Evolutionary conservation across 2,888 invertebrate genomes (phyloP).

Genomic region (Nemotelus pantherinus): DNA sequence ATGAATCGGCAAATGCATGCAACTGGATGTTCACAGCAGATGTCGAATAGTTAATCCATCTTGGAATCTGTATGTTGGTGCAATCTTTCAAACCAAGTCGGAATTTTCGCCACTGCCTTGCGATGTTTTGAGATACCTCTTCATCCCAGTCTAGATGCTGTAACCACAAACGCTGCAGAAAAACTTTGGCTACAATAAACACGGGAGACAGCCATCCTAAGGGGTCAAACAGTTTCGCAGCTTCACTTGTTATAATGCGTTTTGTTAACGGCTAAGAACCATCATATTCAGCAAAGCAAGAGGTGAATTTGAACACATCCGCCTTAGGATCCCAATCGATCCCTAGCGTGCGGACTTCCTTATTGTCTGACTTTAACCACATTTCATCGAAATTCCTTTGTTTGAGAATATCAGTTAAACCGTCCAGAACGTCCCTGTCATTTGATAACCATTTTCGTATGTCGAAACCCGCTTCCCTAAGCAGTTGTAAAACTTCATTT

Average conservation of each 20-base stretch:
- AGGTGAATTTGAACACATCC: too few species aligned
- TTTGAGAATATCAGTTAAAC: too few species aligned
- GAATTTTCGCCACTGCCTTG: slow-evolving; percentile 15
- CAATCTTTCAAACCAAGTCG: not conserved
- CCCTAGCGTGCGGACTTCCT: too few species aligned
- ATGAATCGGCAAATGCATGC: slow-evolving; percentile 53
- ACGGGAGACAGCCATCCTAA: slow-evolving; percentile 52
- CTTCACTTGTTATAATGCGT: not conserved
- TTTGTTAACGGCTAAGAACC: too few species aligned
- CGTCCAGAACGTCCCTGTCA: too few species aligned
- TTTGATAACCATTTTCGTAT: too few species aligned
- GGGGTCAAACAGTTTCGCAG: slow-evolving; percentile 52
- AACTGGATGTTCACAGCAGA: not conserved
- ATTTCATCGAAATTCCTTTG: too few species aligned
- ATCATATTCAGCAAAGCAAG: too few species aligned
- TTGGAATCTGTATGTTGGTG: not conserved
- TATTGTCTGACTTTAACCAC: too few species aligned
- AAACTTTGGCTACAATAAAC: slow-evolving; percentile 52
- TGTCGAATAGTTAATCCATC: not conserved
- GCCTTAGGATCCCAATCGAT: too few species aligned
- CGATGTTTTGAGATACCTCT: not conserved
- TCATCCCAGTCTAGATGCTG: slow-evolving; percentile 54
- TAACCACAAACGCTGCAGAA: slow-evolving; percentile 54
- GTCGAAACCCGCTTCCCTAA: too few species aligned
- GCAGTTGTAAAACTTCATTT: too few species aligned